These are phyloP conservation scores for Lepidurus arcticus DNA, from an alignment of 1,140 invertebrate genomes.

Conservation along the genomic window DNA sequence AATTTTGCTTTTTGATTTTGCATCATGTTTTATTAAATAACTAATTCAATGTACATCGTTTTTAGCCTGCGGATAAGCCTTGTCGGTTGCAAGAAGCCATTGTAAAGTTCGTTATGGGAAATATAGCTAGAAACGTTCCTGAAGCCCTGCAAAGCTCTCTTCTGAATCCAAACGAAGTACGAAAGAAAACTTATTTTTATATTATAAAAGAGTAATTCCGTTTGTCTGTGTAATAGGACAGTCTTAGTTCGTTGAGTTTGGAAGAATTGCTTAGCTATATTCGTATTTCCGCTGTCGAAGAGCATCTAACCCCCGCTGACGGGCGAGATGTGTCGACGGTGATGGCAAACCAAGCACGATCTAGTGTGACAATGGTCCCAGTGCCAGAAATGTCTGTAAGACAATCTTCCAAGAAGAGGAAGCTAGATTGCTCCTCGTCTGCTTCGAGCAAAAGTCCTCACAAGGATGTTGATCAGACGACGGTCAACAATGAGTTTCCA, in stretches of 20 bases:
- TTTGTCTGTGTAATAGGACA: constrained; percentile 6
- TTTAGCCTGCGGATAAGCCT: constrained; percentile 37
- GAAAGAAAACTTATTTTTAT: neutral
- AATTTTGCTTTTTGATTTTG: constrained; percentile 34
- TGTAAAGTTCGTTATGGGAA: constrained; percentile 37
- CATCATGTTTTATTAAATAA: neutral
- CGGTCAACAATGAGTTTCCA: neutral
- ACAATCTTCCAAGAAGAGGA: neutral
- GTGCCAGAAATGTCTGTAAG: neutral
- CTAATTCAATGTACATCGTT: neutral
- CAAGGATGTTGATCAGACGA: neutral
- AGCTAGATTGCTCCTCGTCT: neutral
- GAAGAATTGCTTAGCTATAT: neutral
- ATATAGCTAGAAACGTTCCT: constrained; percentile 32
- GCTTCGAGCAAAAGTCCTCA: neutral
- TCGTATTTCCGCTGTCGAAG: neutral
- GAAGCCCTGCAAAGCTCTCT: constrained; percentile 33
- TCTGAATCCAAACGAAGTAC: constrained; percentile 40
- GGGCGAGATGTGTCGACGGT: neutral
- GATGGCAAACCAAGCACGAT: neutral
- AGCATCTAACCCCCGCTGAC: neutral
- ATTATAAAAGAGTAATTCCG: neutral
- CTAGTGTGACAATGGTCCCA: neutral
- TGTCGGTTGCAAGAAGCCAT: constrained; percentile 40
- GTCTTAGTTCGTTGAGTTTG: neutral